A percentile compares a stretch with the other conserved stretches of the same genome.
Conservation (phyloP, 2,888 invertebrate species). For the Oeneis ivallda region DNA sequence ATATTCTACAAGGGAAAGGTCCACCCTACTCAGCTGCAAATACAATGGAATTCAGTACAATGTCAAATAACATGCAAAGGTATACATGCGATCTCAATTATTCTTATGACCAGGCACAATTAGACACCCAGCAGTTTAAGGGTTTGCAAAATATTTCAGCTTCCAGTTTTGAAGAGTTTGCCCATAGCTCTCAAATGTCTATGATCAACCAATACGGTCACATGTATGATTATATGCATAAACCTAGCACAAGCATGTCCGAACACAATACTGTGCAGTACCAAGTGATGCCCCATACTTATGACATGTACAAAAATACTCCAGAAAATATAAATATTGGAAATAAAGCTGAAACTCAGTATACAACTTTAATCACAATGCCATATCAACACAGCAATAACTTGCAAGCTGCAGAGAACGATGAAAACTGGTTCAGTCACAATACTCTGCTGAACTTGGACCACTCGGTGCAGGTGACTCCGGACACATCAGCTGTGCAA, state of each 20-base stretch:
- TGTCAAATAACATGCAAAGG: conserved; percentile 66
- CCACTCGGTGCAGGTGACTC: conserved; percentile 63
- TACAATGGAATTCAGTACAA: conserved; percentile 60
- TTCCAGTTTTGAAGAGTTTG: conserved; percentile 78
- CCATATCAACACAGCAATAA: conserved; percentile 84
- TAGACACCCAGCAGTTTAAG: conserved; percentile 63
- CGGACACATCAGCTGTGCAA: conserved; percentile 58
- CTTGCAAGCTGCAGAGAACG: conserved; percentile 83
- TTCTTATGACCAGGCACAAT: conserved; percentile 61
- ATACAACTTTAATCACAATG: conserved; percentile 86
- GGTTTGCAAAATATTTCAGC: conserved; percentile 75
- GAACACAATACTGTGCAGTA: conserved; percentile 63
- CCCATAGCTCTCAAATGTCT: conserved; percentile 75
- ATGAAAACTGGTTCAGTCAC: conserved; percentile 77
- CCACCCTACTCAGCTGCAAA: conserved; percentile 60
- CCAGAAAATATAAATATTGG: conserved; percentile 71
- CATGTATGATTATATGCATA: conserved; percentile 74
- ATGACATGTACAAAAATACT: conserved; percentile 69
- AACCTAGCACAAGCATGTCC: conserved; percentile 57
- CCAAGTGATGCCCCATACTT: conserved; percentile 62
- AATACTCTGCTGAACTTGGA: conserved; percentile 69
- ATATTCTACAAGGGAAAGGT: conserved; percentile 70
- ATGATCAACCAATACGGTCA: conserved; percentile 79
- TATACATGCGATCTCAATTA: conserved; percentile 77
- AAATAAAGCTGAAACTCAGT: conserved; percentile 78